Evolutionary conservation across 2,888 invertebrate genomes (phyloP).

Genomic region (Leptinotarsa peninsularis): DNA sequence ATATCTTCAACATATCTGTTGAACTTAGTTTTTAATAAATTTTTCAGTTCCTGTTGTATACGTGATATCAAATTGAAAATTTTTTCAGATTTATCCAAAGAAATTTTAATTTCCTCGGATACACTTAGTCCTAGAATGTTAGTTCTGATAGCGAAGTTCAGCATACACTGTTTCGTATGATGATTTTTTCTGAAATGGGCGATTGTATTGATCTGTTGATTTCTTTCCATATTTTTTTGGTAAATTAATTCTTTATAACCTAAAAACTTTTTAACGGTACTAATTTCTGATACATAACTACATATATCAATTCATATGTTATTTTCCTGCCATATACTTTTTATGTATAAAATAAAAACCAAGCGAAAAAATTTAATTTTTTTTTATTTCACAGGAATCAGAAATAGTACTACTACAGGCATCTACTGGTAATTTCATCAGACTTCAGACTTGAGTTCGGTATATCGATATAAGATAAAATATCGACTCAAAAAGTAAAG

Average conservation of each 20-base stretch:
- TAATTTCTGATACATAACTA: too few species aligned
- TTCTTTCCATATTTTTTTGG: slow-evolving; percentile 2
- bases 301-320: too few species aligned
- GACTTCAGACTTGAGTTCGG: too few species aligned
- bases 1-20: slow-evolving; percentile 24
- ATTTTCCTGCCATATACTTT: too few species aligned
- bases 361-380: too few species aligned
- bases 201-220: neutral
- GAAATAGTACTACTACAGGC: too few species aligned
- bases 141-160: slow-evolving; percentile 39
- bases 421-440: too few species aligned
- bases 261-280: neutral
- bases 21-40: slow-evolving; percentile 29
- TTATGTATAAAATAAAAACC: too few species aligned
- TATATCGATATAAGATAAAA: too few species aligned
- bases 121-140: slow-evolving; percentile 31
- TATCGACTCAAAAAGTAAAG: too few species aligned
- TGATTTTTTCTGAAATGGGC: slow-evolving; percentile 42
- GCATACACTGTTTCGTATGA: slow-evolving; percentile 34
- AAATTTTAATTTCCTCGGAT: slow-evolving; percentile 42
- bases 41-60: slow-evolving; percentile 43
- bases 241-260: neutral
- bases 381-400: too few species aligned
- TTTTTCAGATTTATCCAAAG: slow-evolving; percentile 39
- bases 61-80: slow-evolving; percentile 43